Base-by-base conservation (phyloP, 1,140 invertebrate genomes). In the Anadara kagoshimensis region DNA sequence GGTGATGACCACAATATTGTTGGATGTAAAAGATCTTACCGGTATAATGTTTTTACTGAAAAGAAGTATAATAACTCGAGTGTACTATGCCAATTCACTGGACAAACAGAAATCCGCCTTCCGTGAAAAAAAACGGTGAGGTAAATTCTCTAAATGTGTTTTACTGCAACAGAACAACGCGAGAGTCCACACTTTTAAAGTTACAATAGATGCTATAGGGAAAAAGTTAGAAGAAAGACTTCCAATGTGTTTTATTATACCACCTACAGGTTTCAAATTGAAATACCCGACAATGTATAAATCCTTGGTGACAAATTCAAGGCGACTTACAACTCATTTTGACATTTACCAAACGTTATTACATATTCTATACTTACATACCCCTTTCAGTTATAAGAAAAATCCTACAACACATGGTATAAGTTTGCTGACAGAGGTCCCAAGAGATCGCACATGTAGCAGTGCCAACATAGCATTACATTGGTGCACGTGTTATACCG, bases 171-270 rank as follows among this genome's bases (percentile, higher is more conserved):
- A 97, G 93, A 97, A 82, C 88, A 97, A 43, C 97, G 94, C 90
- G 96, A n/a, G n/a, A n/a, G n/a, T n/a, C n/a, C n/a, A n/a, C n/a
- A n/a, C n/a, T n/a, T n/a, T n/a, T n/a, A n/a, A 96, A 1, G 89
- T 90, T 1, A 93, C 96, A 20, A 85, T 94, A 36, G 86, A 92
- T 76, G 97, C 96, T 0, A 94, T 94, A 84, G 92, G 90, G 63
- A 97, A 97, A 0, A 93, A 94, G 85, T 90, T 97, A 71, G 97
- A 99, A 87, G 96, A 98, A 84, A 90, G 96, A 59, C 87, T 98
- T 29, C 97, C 97, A 0, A 94, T 96, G 71, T 90, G 96, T 18
- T 94, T 94, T 78, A 88, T 97, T 4, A 91, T 93, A 78, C 76
- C 97, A n/a, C 97, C 97, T 0, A 87, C 92, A 24, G 93, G 92